phyloP scores from a whole-genome alignment of 2,888 invertebrate genomes.

The Limnephilus auricula region DNA sequence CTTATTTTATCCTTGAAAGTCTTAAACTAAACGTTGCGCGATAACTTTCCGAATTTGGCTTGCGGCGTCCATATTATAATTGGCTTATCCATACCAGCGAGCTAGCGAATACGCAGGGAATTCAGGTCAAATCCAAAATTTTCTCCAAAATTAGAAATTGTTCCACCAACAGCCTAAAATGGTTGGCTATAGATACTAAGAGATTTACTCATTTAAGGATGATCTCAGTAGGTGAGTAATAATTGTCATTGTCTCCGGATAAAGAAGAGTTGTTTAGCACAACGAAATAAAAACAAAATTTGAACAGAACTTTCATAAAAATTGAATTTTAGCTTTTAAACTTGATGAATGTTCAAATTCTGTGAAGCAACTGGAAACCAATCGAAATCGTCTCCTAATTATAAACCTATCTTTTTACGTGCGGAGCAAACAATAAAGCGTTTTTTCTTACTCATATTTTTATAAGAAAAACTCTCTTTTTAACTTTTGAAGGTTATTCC shows the following conservation, averaged over 20 bases:
- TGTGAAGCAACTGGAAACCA: too few species aligned
- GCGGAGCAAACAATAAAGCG: too few species aligned
- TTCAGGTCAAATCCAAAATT: neutral
- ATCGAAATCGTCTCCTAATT: too few species aligned
- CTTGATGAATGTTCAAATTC: too few species aligned
- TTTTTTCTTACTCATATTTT: too few species aligned
- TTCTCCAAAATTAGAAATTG: neutral
- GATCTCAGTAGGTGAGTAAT: neutral
- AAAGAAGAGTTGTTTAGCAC: too few species aligned
- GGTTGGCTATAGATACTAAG: neutral
- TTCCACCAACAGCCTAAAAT: neutral
- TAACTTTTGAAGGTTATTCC: too few species aligned
- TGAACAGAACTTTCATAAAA: too few species aligned
- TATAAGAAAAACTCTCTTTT: too few species aligned
- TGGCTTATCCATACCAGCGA: neutral
- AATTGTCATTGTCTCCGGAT: neutral
- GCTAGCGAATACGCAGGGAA: neutral
- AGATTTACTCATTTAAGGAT: neutral
- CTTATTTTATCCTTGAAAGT: slow-evolving; percentile 17
- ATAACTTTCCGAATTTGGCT: slow-evolving; percentile 34
- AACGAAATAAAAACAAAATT: too few species aligned
- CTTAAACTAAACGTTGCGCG: slow-evolving; percentile 22
- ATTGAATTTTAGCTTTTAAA: too few species aligned
- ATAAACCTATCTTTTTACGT: too few species aligned
- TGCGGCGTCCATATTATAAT: neutral